Base-by-base conservation (phyloP, 2,113 vertebrate species). In the Melanerpes aurifrons region DNA sequence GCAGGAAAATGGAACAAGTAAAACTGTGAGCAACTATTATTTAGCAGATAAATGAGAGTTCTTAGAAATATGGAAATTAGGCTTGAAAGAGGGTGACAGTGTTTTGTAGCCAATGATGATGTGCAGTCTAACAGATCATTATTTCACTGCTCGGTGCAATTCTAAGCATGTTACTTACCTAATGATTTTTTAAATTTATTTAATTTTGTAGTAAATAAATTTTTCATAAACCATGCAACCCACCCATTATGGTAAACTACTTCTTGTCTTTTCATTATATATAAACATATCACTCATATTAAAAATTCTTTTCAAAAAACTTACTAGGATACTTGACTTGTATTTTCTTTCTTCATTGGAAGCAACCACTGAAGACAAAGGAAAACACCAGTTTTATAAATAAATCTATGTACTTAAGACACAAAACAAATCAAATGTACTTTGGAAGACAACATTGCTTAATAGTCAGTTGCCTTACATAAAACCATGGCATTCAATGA, bases 151-250 rank as follows among this genome's bases (percentile, higher is more conserved):
- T 64, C 43, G n/a, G 31, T 87, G 43, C 64, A 68, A 43, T 77
- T 4, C 3, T 62, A 73, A 90, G 31, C 50, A 26, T 25, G 14
- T 66, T 70, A 56, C 31, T 80, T 87, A 29, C 80, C 57, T 82
- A 89, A 86, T 85, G 75, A 93, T 85, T 62, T 57, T 68, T 78
- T 9, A 8, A 37, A 37, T 91, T 71, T 86, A 62, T 74, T 92
- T 81, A 48, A 75, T 86, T 94, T 90, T 86, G 40, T 69, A 79
- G 19, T 28, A 0, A 78, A 63, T 84, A 84, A 63, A 66, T 82
- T 53, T 77, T 89, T 21, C n/a, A 37, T 63, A 37, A 94, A n/a
- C 5, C 53, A n/a, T 73, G 17, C 25, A 63, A 48, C 7, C 26
- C 8, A 63, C 35, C 9, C 43, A 25, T 85, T 71, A 45, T 16